Percentiles rank a stretch among this genome's conserved stretches.
phyloP scores from a whole-genome alignment of 2,797 vertebrate genomes.

The Macrochelys suwanniensis region DNA sequence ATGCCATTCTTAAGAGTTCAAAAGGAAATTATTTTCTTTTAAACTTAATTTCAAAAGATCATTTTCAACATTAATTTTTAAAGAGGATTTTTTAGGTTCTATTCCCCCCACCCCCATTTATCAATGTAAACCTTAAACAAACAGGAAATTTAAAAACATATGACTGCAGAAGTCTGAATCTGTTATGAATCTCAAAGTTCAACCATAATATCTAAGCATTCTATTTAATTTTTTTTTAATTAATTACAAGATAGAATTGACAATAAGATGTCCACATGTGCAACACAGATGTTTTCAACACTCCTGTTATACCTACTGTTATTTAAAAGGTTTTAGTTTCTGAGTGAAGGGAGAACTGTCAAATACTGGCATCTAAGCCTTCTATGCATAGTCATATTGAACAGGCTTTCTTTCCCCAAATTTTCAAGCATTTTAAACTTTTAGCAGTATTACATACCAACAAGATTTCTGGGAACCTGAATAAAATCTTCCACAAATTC shows the following conservation, averaged over 20 bases:
- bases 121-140: background rate
- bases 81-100: background rate
- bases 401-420: background rate
- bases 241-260: background rate
- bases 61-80: background rate
- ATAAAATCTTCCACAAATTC: constrained; percentile 98
- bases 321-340: background rate
- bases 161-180: background rate
- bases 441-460: constrained; percentile 88
- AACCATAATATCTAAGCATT: background rate
- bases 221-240: background rate
- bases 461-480: constrained; percentile 96
- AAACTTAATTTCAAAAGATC: background rate
- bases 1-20: background rate
- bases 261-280: background rate
- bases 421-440: constrained; percentile 32
- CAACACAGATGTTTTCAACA: background rate
- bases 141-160: background rate
- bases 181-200: background rate
- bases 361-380: background rate
- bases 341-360: background rate
- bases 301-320: background rate
- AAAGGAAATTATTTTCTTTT: background rate
- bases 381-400: background rate
- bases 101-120: background rate